Conservation (phyloP, 2,888 invertebrate genomes). For the Panzeria rudis region DNA sequence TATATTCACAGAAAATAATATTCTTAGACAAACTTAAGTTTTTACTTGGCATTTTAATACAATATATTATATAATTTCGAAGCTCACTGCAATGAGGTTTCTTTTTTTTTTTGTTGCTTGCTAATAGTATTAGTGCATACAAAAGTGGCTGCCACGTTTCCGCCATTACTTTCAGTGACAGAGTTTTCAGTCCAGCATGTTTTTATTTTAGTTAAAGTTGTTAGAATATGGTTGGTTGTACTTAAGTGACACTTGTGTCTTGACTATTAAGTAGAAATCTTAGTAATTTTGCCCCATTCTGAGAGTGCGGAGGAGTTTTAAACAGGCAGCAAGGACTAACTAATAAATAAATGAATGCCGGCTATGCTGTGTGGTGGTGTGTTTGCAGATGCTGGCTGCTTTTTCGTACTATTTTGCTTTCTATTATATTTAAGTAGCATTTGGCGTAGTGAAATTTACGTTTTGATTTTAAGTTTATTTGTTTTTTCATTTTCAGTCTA, state of each 20-base stretch:
- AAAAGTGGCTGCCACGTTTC: constrained; percentile 57
- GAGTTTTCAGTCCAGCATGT: constrained; percentile 19
- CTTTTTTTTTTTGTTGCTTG: neutral
- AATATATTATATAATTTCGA: constrained; percentile 24
- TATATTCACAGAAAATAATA: constrained; percentile 14
- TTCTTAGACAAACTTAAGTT: constrained; percentile 38
- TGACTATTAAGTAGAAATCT: constrained; percentile 63
- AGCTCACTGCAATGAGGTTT: neutral
- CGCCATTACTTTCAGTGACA: constrained; percentile 56
- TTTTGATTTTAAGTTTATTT: constrained; percentile 53
- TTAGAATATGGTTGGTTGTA: constrained; percentile 67
- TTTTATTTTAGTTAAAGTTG: constrained; percentile 59
- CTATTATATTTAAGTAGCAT: constrained; percentile 57
- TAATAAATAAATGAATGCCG: constrained; percentile 65
- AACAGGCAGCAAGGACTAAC: constrained; percentile 20
- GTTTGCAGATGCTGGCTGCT: constrained; percentile 19
- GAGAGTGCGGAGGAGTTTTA: neutral
- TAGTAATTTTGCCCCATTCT: constrained; percentile 26
- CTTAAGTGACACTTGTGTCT: constrained; percentile 69
- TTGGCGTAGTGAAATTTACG: constrained; percentile 61
- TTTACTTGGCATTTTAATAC: constrained; percentile 29
- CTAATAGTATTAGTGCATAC: constrained; percentile 44
- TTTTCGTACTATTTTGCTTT: neutral
- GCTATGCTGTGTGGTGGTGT: constrained; percentile 44
- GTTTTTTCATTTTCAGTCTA: neutral